phyloP scores from a whole-genome alignment of 1,140 invertebrate genomes.

The Helicoverpa zea region DNA sequence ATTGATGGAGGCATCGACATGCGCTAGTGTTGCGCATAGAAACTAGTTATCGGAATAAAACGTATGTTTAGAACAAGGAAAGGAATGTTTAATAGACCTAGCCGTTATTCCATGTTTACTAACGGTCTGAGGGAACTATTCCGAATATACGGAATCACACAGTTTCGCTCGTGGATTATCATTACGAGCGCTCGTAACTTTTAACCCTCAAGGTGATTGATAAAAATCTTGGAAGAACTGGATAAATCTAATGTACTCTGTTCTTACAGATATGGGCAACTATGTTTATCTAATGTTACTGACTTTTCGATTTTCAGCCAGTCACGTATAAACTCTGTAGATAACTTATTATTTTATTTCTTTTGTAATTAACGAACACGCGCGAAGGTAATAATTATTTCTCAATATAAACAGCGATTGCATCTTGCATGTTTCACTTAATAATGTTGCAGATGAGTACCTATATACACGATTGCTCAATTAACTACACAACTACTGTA shows the following conservation, averaged over 20 bases:
- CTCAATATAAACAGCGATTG: neutral
- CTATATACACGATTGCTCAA: neutral
- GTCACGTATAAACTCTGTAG: neutral
- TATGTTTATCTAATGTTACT: neutral
- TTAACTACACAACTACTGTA: neutral
- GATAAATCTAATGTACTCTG: neutral
- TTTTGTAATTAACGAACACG: neutral
- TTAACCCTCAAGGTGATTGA: constrained; percentile 1
- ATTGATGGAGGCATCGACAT: neutral
- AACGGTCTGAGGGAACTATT: too few relatives aligned
- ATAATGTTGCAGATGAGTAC: neutral
- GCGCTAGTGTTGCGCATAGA: neutral
- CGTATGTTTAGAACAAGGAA: neutral
- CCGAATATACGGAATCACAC: too few relatives aligned
- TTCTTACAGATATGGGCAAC: neutral
- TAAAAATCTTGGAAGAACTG: constrained; percentile 24
- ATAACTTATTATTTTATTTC: neutral
- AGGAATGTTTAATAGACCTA: too few relatives aligned
- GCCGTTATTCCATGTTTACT: too few relatives aligned
- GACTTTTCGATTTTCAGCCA: neutral
- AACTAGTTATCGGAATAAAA: neutral
- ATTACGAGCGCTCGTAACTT: neutral
- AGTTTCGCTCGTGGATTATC: too few relatives aligned
- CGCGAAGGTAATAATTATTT: neutral
- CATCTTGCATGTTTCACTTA: neutral